A percentile compares a stretch with the other conserved stretches of the same genome.
Conservation (phyloP, 35 echinoderm and acorn worm genomes). For the Heliocidaris erythrogramma region DNA sequence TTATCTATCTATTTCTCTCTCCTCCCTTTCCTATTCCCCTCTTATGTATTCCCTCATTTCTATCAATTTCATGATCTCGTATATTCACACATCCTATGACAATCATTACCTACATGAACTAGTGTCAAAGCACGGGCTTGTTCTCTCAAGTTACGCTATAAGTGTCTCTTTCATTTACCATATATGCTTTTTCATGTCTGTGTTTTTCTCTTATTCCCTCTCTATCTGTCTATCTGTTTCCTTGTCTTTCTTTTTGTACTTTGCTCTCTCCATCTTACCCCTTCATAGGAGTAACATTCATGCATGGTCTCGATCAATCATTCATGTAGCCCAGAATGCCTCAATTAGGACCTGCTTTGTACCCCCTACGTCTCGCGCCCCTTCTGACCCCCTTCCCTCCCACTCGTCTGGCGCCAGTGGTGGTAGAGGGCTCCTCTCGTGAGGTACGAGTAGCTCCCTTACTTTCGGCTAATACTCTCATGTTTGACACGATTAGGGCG, state of each 20-base stretch:
- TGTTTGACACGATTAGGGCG: constrained; percentile 8
- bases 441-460: background rate
- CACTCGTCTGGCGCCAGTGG: background rate
- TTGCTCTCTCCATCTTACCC: background rate
- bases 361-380: background rate
- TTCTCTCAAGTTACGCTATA: too few species aligned
- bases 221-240: background rate
- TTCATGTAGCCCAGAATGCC: background rate
- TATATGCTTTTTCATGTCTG: background rate
- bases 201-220: background rate
- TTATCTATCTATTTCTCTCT: background rate
- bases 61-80: too few species aligned
- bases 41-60: background rate
- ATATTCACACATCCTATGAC: too few species aligned
- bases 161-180: background rate
- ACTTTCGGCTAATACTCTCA: background rate
- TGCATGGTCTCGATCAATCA: background rate
- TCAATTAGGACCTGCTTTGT: background rate
- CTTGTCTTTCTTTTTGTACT: background rate
- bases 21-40: background rate
- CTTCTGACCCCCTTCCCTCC: constrained; percentile 3
- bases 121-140: too few species aligned
- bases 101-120: too few species aligned
- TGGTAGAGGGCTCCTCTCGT: background rate
- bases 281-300: constrained; percentile 2